phyloP scores from a whole-genome alignment of 2,888 invertebrate genomes.

The Tromatobia lineatoria region DNA sequence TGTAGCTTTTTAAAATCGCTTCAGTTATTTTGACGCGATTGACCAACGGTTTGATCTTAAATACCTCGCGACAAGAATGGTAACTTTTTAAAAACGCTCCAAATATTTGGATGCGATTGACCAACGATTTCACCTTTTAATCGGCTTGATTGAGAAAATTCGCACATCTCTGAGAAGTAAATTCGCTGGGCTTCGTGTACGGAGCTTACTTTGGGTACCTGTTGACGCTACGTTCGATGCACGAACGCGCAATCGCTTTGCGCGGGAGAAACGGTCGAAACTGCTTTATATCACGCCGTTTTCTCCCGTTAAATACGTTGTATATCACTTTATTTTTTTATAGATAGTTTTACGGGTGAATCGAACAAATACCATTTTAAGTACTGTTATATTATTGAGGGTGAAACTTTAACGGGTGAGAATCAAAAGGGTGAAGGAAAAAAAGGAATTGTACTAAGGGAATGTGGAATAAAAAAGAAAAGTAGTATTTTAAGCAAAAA shows the following conservation, averaged over 20 bases:
- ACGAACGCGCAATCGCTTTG: conserved; percentile 52
- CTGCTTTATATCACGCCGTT: not conserved
- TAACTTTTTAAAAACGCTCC: too few relatives aligned
- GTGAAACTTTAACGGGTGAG: conserved; percentile 6
- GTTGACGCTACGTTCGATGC: conserved; percentile 53
- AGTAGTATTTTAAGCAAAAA: not conserved
- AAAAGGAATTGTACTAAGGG: conserved; percentile 47
- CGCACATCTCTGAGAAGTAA: not conserved
- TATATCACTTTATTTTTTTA: conserved; percentile 45
- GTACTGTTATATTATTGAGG: conserved; percentile 31
- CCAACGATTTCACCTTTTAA: not conserved
- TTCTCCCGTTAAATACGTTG: conserved; percentile 6
- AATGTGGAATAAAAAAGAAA: conserved; percentile 55
- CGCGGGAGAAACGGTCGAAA: conserved; percentile 18
- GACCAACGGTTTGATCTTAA: too few relatives aligned
- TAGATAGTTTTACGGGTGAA: conserved; percentile 43
- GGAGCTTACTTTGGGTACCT: conserved; percentile 69
- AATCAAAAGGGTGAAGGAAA: not conserved
- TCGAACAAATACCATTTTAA: conserved; percentile 57
- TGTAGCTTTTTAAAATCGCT: too few relatives aligned
- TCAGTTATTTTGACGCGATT: too few relatives aligned
- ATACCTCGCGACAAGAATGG: too few relatives aligned
- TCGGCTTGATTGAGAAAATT: not conserved
- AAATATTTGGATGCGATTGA: too few relatives aligned
- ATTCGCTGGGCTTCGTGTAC: conserved; percentile 33